These are phyloP conservation scores for Antechinus flavipes DNA, from an alignment of 2,113 vertebrate species.

Conservation along the genomic window DNA sequence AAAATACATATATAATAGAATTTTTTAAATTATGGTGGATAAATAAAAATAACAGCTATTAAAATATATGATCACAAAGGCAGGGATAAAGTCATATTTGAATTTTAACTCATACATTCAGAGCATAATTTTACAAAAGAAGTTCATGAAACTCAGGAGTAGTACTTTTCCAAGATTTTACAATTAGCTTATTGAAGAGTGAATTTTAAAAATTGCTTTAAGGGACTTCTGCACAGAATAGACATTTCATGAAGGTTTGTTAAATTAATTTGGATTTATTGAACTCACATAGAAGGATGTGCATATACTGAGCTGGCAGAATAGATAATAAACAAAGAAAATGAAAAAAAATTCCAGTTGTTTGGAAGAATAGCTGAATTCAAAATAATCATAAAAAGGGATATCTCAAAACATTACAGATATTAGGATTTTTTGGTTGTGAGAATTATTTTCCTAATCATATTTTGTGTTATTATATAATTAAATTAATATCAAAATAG, in stretches of 20 bases:
- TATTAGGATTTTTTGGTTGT: neutral
- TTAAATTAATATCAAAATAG: neutral
- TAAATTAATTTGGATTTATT: neutral
- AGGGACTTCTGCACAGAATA: neutral
- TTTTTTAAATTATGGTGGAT: neutral
- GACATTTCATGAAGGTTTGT: neutral
- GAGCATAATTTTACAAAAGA: neutral
- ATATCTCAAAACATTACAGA: neutral
- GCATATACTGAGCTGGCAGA: neutral
- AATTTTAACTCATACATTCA: neutral
- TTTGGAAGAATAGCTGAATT: neutral
- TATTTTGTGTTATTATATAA: neutral
- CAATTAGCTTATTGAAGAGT: neutral
- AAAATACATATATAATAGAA: neutral
- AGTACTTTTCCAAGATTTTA: neutral
- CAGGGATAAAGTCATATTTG: neutral
- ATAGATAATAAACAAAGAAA: neutral
- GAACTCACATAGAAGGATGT: neutral
- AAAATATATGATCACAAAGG: neutral
- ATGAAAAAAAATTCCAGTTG: neutral
- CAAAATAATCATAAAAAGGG: neutral
- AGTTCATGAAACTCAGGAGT: neutral
- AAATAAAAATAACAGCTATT: too few species aligned
- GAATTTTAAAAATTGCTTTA: neutral
- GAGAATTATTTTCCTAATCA: neutral